A percentile compares a stretch with the other conserved stretches of the same genome.
Evolutionary conservation across 2,113 vertebrate genomes (phyloP).

Genomic region (Cyanoramphus novaezelandiae): DNA sequence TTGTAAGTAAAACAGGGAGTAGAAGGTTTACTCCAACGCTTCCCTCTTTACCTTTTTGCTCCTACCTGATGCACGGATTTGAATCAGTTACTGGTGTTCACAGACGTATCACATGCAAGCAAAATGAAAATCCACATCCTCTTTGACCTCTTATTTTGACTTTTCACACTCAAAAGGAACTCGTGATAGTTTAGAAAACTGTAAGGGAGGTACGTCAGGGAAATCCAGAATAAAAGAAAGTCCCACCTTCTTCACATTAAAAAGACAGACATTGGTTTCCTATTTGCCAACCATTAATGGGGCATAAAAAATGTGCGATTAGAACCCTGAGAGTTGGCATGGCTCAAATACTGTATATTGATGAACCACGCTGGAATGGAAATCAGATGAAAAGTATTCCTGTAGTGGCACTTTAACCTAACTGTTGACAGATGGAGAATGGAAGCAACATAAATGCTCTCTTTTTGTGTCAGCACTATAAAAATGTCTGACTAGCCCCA

Average conservation of each 20-base stretch:
- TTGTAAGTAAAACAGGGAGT: not conserved
- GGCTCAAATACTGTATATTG: slow-evolving; percentile 1
- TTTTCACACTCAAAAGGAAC: not conserved
- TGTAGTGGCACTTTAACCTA: slow-evolving; percentile 69
- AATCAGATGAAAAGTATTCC: slow-evolving; percentile 75
- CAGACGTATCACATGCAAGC: not conserved
- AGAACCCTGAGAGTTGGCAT: not conserved
- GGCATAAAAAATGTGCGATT: slow-evolving; percentile 20
- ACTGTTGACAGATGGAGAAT: slow-evolving; percentile 79
- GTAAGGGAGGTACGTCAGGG: not conserved
- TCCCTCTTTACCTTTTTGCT: not conserved
- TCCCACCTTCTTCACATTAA: not conserved
- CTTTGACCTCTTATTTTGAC: not conserved
- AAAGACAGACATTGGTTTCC: slow-evolving; percentile 19
- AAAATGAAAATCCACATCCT: not conserved
- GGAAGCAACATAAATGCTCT: slow-evolving; percentile 72
- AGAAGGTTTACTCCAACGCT: not conserved
- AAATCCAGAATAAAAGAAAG: slow-evolving; percentile 31
- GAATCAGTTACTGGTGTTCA: not conserved
- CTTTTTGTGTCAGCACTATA: slow-evolving; percentile 78
- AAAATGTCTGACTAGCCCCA: slow-evolving; percentile 75
- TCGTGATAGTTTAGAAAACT: not conserved
- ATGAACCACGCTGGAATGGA: slow-evolving; percentile 25
- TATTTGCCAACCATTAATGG: slow-evolving; percentile 42
- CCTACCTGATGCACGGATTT: not conserved